Conservation (phyloP, 2,888 invertebrate genomes). For the Diaphora mendica region DNA sequence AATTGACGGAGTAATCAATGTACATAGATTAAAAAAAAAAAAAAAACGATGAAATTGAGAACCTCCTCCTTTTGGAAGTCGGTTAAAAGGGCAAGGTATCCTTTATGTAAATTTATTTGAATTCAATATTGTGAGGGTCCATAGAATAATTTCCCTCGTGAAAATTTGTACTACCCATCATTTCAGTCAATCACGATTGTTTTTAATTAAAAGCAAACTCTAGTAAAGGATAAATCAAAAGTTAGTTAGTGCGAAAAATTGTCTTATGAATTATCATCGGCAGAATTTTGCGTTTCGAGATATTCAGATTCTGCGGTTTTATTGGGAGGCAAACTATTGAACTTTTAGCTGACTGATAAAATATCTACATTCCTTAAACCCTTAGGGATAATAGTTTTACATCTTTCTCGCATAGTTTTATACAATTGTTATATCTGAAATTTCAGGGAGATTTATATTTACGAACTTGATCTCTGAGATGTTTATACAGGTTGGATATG, state of each 20-base stretch:
- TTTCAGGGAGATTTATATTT: not conserved
- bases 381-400: not conserved
- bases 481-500: too few relatives aligned
- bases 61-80: too few relatives aligned
- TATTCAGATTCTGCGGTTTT: not conserved
- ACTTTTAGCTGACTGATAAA: not conserved
- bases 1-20: too few relatives aligned
- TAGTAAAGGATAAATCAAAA: not conserved
- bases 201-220: not conserved
- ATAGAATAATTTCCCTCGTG: not conserved
- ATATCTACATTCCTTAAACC: not conserved
- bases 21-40: too few relatives aligned
- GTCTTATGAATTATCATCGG: not conserved
- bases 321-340: not conserved
- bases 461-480: not conserved
- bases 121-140: not conserved
- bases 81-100: not conserved
- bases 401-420: not conserved
- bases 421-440: not conserved
- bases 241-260: not conserved
- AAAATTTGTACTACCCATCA: not conserved
- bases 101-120: not conserved
- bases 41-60: too few relatives aligned
- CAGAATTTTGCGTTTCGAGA: not conserved
- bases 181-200: not conserved